Conservation (phyloP, 2,113 vertebrate species). For the Sminthopsis crassicaudata region DNA sequence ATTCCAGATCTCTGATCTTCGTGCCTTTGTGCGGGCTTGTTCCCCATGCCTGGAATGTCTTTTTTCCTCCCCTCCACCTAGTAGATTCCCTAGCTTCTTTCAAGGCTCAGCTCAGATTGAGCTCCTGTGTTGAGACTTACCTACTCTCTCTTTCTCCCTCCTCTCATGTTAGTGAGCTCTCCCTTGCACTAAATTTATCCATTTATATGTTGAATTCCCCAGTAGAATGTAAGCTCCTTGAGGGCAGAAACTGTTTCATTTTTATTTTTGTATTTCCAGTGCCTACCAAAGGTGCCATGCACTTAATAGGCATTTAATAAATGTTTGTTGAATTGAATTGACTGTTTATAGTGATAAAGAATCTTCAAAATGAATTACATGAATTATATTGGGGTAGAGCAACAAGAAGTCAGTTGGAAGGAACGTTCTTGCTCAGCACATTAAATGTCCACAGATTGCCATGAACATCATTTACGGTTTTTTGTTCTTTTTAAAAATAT, state of each 20-base stretch:
- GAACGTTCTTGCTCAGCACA: background rate
- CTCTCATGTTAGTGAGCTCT: background rate
- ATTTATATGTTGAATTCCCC: background rate
- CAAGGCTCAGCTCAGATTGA: background rate
- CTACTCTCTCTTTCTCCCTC: background rate
- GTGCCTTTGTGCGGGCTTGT: background rate
- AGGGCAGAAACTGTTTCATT: background rate
- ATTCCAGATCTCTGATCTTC: background rate
- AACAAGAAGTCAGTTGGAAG: background rate
- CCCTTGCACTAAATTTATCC: background rate
- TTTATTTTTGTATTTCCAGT: background rate
- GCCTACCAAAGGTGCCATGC: background rate
- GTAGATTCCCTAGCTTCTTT: background rate
- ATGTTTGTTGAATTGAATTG: background rate
- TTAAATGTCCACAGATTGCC: background rate
- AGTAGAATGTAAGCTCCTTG: background rate
- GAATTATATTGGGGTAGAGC: background rate
- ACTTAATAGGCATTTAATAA: background rate
- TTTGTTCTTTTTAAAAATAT: background rate
- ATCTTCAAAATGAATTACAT: background rate
- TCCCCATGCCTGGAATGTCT: background rate
- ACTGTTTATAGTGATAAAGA: background rate
- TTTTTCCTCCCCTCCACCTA: background rate
- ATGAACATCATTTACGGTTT: background rate
- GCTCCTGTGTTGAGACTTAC: background rate